Conservation (phyloP, 2,113 vertebrate genomes). For the Sturnus vulgaris region DNA sequence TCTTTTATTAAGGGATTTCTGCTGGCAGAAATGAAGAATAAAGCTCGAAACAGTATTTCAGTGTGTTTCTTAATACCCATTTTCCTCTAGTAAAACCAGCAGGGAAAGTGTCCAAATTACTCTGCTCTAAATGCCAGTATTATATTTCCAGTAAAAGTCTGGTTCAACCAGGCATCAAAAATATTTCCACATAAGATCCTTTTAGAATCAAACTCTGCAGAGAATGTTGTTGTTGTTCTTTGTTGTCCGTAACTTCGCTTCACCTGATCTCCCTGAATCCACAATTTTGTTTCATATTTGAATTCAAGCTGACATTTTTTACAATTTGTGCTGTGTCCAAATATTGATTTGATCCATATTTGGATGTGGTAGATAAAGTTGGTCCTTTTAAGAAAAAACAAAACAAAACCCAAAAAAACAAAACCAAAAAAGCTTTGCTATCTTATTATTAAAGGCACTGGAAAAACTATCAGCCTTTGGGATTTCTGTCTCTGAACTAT, state of each 20-base stretch:
- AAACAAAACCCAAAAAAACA: neutral
- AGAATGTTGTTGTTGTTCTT: neutral
- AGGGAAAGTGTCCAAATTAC: conserved; percentile 75
- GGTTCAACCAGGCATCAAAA: conserved; percentile 22
- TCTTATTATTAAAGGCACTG: neutral
- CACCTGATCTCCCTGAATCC: neutral
- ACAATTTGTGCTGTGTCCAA: neutral
- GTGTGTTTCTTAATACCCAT: conserved; percentile 63
- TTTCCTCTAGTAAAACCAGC: conserved; percentile 74
- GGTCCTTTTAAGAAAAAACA: neutral
- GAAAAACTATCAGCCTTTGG: conserved; percentile 11
- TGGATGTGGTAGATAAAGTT: neutral
- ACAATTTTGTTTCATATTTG: neutral
- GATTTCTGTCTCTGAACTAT: conserved; percentile 16
- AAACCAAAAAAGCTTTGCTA: neutral
- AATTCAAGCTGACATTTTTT: neutral
- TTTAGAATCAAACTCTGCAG: neutral
- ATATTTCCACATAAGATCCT: conserved; percentile 42
- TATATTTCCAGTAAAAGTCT: conserved; percentile 58
- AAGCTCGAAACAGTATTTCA: conserved; percentile 67
- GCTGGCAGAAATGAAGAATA: conserved; percentile 32
- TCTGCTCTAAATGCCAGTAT: conserved; percentile 67
- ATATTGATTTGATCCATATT: neutral
- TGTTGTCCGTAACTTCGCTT: neutral
- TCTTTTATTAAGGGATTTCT: conserved; percentile 52